Conservation (phyloP, 2,797 vertebrate genomes). For the Avahi laniger region DNA sequence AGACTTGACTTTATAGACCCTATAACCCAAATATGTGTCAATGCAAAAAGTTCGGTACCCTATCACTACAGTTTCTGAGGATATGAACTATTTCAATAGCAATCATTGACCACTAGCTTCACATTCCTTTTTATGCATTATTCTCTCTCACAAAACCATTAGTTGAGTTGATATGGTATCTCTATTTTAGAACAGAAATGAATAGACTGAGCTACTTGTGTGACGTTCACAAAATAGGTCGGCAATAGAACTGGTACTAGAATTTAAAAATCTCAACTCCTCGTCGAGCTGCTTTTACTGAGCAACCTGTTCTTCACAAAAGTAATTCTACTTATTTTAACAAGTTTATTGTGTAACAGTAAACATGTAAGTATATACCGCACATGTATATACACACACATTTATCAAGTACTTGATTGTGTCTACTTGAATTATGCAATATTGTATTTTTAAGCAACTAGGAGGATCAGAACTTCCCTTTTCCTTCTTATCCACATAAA, state of each 20-base stretch:
- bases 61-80: background rate
- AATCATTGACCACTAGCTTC: background rate
- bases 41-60: background rate
- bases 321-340: background rate
- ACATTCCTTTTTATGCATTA: background rate
- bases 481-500: background rate
- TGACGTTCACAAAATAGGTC: background rate
- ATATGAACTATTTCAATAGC: background rate
- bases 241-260: background rate
- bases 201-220: background rate
- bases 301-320: background rate
- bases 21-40: background rate
- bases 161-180: background rate
- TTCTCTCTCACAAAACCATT: conserved; percentile 1
- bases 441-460: background rate
- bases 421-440: background rate
- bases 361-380: background rate
- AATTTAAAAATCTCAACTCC: conserved; percentile 10
- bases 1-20: background rate
- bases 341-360: background rate
- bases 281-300: background rate
- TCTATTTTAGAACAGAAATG: conserved; percentile 13
- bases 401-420: background rate
- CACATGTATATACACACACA: background rate
- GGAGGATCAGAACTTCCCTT: background rate